phyloP scores from a whole-genome alignment of 64 coral and sea anemone species.

The Dendrophyllia cribrosa region DNA sequence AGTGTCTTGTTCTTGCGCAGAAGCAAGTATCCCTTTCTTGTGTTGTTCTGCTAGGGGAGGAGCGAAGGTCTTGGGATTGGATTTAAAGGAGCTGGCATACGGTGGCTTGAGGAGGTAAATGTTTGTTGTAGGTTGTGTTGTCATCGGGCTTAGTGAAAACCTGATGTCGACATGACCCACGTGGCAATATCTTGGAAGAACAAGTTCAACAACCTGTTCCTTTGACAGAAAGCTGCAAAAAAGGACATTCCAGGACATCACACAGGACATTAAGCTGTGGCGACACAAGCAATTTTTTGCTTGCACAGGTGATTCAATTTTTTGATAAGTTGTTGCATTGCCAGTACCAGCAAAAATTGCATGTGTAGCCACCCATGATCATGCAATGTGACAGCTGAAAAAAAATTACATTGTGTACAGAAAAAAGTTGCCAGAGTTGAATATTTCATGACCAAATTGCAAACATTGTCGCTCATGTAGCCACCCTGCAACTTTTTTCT shows the following conservation, averaged over 20 bases:
- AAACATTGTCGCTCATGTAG: too few relatives aligned
- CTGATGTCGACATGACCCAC: constrained; percentile 97
- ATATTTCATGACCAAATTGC: too few relatives aligned
- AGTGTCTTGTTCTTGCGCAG: constrained; percentile 63
- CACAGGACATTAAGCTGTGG: neutral
- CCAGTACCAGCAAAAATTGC: too few relatives aligned
- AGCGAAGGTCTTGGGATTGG: neutral
- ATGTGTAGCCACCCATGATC: too few relatives aligned
- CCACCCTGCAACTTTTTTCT: too few relatives aligned
- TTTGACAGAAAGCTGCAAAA: constrained; percentile 63
- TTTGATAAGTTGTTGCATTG: too few relatives aligned
- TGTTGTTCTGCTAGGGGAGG: neutral
- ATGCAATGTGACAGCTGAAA: too few relatives aligned
- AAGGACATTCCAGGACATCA: neutral
- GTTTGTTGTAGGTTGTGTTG: constrained; percentile 60
- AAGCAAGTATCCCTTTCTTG: constrained; percentile 65
- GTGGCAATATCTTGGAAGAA: constrained; percentile 89
- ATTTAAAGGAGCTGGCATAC: constrained; percentile 59
- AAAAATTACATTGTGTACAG: too few relatives aligned
- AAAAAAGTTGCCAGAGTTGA: too few relatives aligned
- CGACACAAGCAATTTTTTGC: too few relatives aligned
- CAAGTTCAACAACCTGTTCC: constrained; percentile 92
- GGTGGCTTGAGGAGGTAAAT: constrained; percentile 83
- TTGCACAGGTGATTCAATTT: too few relatives aligned
- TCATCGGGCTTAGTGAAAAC: constrained; percentile 82